Percentiles rank a stretch among this genome's conserved stretches.
phyloP scores from a whole-genome alignment of 2,888 invertebrate genomes.

The Serripes groenlandicus region DNA sequence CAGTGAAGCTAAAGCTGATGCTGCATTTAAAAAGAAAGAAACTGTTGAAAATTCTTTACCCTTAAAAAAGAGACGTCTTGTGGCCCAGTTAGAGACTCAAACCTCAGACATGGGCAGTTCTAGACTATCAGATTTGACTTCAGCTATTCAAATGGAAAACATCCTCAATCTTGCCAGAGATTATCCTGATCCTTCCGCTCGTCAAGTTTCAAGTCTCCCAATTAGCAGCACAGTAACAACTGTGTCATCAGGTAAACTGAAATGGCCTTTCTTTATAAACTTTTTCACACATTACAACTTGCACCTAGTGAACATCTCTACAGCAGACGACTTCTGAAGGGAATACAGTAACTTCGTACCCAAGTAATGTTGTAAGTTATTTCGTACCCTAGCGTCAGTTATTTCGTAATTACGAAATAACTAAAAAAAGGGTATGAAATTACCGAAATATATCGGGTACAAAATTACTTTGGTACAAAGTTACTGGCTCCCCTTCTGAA shows the following conservation, averaged over 20 bases:
- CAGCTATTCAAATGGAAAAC: conserved; percentile 47
- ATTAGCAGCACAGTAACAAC: not conserved
- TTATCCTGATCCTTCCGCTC: conserved; percentile 21
- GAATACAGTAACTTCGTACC: no score
- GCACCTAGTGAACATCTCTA: no score
- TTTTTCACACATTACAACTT: no score
- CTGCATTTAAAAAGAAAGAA: conserved; percentile 42
- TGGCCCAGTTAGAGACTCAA: not conserved
- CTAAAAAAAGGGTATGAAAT: no score
- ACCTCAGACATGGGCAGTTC: not conserved
- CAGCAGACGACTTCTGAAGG: no score
- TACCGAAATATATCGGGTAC: no score
- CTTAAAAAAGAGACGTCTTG: conserved; percentile 70
- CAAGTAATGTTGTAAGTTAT: no score
- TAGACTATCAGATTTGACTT: conserved; percentile 21
- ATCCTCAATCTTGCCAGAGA: conserved; percentile 50
- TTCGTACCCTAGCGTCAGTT: no score
- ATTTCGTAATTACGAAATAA: no score
- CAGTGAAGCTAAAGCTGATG: conserved; percentile 1
- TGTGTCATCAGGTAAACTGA: conserved; percentile 29
- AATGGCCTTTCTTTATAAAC: no score
- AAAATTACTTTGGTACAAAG: no score
- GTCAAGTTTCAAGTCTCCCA: not conserved
- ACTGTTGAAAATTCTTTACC: conserved; percentile 64
- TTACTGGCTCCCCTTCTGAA: no score